phyloP scores from a whole-genome alignment of 2,888 invertebrate genomes.

The Notodonta dromedarius region DNA sequence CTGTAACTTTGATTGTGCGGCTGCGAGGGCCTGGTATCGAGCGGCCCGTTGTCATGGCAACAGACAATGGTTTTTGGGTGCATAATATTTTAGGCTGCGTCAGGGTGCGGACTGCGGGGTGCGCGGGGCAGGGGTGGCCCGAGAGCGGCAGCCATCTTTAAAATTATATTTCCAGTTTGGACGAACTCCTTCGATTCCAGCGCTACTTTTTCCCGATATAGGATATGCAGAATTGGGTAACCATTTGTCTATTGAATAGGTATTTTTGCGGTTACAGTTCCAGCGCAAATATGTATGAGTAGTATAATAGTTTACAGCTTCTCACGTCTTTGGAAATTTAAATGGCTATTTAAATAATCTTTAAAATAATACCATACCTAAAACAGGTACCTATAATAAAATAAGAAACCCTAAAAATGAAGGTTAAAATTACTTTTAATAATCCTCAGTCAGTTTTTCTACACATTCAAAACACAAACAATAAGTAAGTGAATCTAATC shows the following conservation, averaged over 20 bases:
- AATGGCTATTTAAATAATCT: too few relatives aligned
- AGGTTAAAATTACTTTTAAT: too few relatives aligned
- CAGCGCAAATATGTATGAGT: too few relatives aligned
- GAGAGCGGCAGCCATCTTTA: constrained; percentile 81
- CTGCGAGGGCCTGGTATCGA: constrained; percentile 73
- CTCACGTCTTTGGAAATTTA: too few relatives aligned
- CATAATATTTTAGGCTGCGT: constrained; percentile 84
- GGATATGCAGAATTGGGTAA: constrained; percentile 49
- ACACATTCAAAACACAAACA: too few relatives aligned
- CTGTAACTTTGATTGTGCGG: constrained; percentile 68
- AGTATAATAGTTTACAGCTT: too few relatives aligned
- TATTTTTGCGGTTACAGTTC: not conserved
- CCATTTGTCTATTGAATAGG: not conserved
- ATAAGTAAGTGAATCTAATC: too few relatives aligned
- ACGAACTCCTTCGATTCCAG: constrained; percentile 72
- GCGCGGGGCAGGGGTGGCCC: constrained; percentile 62
- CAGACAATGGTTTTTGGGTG: constrained; percentile 85
- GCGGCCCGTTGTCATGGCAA: constrained; percentile 81
- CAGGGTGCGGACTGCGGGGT: constrained; percentile 58
- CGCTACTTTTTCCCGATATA: constrained; percentile 62
- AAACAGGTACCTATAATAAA: too few relatives aligned
- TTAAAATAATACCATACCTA: too few relatives aligned
- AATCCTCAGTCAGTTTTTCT: too few relatives aligned
- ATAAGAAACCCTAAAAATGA: too few relatives aligned
- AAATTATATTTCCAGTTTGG: constrained; percentile 83